Evolutionary conservation across 2,888 invertebrate genomes (phyloP).

Genomic region (Gisinianus flammeolus): DNA sequence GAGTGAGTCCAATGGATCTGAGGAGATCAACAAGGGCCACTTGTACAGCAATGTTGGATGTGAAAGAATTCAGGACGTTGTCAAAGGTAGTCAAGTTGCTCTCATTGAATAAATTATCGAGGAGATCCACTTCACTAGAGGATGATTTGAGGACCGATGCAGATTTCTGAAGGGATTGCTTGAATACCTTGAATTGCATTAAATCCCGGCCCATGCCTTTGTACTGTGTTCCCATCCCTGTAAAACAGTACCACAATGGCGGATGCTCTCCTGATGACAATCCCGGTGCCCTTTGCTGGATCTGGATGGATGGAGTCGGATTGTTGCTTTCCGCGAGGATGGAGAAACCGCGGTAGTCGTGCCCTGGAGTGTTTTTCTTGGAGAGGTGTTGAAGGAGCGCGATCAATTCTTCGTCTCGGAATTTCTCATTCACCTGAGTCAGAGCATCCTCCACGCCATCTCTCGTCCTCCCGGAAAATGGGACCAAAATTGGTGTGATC

Average conservation of each 20-base stretch:
- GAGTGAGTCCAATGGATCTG: slow-evolving; percentile 73
- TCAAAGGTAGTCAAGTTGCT: slow-evolving; percentile 80
- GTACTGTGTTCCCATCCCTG: slow-evolving; percentile 70
- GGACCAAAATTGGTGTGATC: slow-evolving; percentile 22
- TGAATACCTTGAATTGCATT: slow-evolving; percentile 65
- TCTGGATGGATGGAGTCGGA: background rate
- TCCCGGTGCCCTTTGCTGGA: background rate
- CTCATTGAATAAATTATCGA: slow-evolving; percentile 76
- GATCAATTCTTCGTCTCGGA: slow-evolving; percentile 33
- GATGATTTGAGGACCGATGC: slow-evolving; percentile 76
- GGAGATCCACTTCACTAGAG: slow-evolving; percentile 80
- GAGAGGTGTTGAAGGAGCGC: slow-evolving; percentile 34
- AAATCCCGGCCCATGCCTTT: slow-evolving; percentile 66
- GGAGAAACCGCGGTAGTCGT: slow-evolving; percentile 32
- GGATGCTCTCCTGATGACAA: too few species aligned
- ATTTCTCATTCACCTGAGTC: background rate
- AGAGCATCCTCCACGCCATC: slow-evolving; percentile 18
- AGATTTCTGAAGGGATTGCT: slow-evolving; percentile 73
- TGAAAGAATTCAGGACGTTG: slow-evolving; percentile 85
- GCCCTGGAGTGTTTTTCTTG: slow-evolving; percentile 11
- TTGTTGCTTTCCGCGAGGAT: background rate
- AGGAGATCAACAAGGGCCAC: slow-evolving; percentile 90
- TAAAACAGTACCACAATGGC: slow-evolving; percentile 68
- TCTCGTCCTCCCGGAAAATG: slow-evolving; percentile 32
- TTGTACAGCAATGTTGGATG: slow-evolving; percentile 83